phyloP scores from a whole-genome alignment of 53 echinoderm and acorn worm species.

The Arbacia lixula region DNA sequence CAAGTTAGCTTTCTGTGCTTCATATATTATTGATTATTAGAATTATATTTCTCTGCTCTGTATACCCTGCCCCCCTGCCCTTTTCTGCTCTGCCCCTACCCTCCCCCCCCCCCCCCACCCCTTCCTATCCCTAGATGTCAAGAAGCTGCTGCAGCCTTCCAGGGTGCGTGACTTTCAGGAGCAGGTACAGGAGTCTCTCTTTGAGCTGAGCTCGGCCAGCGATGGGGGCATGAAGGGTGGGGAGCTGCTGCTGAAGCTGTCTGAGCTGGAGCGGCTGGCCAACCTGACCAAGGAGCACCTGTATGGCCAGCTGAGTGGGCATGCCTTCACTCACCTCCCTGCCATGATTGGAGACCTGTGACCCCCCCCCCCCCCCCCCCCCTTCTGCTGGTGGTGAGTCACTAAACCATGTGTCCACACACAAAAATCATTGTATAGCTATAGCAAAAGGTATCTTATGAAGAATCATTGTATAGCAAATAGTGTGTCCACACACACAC shows the following conservation, averaged over 20 bases:
- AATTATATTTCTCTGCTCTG: neutral
- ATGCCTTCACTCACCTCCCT: neutral
- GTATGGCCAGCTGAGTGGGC: neutral
- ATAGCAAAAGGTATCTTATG: no score
- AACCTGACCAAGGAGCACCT: slow-evolving; percentile 46
- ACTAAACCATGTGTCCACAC: no score
- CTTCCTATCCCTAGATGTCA: slow-evolving; percentile 24
- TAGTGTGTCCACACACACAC: no score
- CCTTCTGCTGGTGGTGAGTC: no score
- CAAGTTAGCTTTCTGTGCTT: no score
- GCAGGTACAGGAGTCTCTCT: slow-evolving; percentile 69
- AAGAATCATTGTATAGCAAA: no score
- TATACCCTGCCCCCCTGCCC: neutral
- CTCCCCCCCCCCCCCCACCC: neutral
- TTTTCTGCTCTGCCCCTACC: neutral
- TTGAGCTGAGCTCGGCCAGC: slow-evolving; percentile 53
- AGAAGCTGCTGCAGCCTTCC: slow-evolving; percentile 51
- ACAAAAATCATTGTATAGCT: no score
- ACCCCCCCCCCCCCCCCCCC: no score
- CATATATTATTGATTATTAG: no score
- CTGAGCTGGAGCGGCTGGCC: slow-evolving; percentile 39
- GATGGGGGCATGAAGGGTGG: slow-evolving; percentile 51
- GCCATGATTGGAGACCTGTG: no score
- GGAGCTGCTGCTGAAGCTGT: slow-evolving; percentile 41
- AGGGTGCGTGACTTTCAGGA: slow-evolving; percentile 72